phyloP scores from a whole-genome alignment of 2,888 invertebrate genomes.

The Balanococcus diminutus region DNA sequence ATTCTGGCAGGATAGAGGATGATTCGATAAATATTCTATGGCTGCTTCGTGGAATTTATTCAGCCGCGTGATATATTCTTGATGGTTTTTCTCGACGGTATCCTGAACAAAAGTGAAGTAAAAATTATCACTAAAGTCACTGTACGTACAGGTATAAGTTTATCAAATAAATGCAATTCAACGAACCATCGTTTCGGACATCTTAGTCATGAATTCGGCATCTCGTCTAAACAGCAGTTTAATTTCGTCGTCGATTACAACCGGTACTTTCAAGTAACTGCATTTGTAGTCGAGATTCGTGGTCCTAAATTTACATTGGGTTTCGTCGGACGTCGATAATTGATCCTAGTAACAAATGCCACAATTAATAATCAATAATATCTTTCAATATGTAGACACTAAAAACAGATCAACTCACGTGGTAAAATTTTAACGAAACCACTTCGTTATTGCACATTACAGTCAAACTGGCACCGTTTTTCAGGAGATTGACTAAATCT shows the following conservation, averaged over 20 bases:
- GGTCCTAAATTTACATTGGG: neutral
- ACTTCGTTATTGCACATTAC: neutral
- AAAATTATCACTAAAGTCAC: no score
- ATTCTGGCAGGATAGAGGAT: no score
- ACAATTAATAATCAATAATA: neutral
- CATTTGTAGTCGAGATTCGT: neutral
- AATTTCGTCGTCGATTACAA: neutral
- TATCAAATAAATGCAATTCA: no score
- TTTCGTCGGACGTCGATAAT: neutral
- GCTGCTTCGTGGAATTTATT: neutral
- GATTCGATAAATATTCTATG: no score
- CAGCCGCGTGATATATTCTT: neutral
- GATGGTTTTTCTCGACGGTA: neutral
- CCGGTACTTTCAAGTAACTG: neutral
- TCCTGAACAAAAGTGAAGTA: neutral
- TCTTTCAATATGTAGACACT: neutral
- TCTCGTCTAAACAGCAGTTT: neutral
- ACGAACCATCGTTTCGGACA: neutral
- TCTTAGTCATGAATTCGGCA: neutral
- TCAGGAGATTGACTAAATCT: neutral
- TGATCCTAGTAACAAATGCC: neutral
- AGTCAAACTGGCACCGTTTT: neutral
- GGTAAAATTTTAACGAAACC: neutral
- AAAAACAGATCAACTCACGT: neutral
- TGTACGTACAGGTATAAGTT: no score